Evolutionary conservation across 2,797 vertebrate species (phyloP).

Genomic region (Coendou prehensilis): DNA sequence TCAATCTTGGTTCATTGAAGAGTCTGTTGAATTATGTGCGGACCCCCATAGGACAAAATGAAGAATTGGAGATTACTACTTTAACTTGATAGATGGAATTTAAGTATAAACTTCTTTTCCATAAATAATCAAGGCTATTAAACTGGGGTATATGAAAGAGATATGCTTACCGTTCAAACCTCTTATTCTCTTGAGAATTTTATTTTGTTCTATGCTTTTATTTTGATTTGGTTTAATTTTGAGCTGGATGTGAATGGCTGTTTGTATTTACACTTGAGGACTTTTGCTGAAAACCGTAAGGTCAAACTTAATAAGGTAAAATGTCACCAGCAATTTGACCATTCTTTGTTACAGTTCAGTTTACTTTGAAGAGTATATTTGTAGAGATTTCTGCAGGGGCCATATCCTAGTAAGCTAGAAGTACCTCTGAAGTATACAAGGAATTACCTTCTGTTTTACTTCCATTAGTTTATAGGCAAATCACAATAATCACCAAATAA

Average conservation of each 20-base stretch:
- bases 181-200: constrained; percentile 18
- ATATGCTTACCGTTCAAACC: neutral
- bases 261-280: neutral
- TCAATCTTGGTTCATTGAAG: constrained; percentile 36
- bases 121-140: constrained; percentile 45
- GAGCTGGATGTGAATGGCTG: neutral
- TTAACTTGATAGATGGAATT: constrained; percentile 21
- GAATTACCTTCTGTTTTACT: neutral
- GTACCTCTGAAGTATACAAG: neutral
- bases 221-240: constrained; percentile 5
- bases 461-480: constrained; percentile 7
- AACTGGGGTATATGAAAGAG: neutral
- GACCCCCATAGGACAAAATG: neutral
- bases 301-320: constrained; percentile 30
- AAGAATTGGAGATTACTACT: neutral
- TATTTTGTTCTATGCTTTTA: neutral
- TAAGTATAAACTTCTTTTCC: neutral
- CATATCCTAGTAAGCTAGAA: neutral
- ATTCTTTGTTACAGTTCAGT: neutral
- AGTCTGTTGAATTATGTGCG: neutral
- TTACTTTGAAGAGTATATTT: constrained; percentile 13
- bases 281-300: neutral
- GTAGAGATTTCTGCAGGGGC: neutral
- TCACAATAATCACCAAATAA: constrained; percentile 20
- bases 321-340: neutral